Base-by-base conservation (phyloP, 1,140 invertebrate genomes). In the Zophobas atratus region DNA sequence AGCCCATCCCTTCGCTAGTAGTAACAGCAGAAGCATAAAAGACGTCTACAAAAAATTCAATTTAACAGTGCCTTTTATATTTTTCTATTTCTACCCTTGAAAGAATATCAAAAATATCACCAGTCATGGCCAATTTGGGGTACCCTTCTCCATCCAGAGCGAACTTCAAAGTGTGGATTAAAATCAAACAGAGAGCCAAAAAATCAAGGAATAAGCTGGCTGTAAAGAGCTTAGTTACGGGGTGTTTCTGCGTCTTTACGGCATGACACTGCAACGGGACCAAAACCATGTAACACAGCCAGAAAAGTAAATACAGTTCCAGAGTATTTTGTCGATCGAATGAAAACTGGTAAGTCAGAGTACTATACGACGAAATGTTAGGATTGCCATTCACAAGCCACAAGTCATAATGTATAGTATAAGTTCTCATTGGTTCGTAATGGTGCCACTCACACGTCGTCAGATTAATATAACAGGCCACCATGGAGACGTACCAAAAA, bases 331-430 rank as follows among this genome's bases (percentile, higher is more conserved):
- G 96, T 85, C 93, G 91, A 86, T 99, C 97, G 88, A 98, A 99
- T 1, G 97, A 98, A 86, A 98, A 99, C 86, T 99, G 97, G 88
- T 97, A 97, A 77, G 96, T 93, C 82, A 99, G 91, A 75, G 94
- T 94, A 87, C 96, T 97, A 78, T 93, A 93, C 34, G 92, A 90
- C 73, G 93, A 95, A 77, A 90, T 89, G 83, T 96, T 95, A 0
- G 98, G 97, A 88, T 97, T 95, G 51, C 97, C 97, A 90, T 99
- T 99, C 0, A 99, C 97, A 35, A 99, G 88, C 94, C 96, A 98
- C 77, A 99, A 94, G 86, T 99, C 95, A 87, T 99, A 99, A 48
- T 96, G 88, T 8, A 98, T 87, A 75, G 88, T 88, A 43, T 87
- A 85, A 0, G 82, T 6, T 57, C 56, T 34, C 75, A 71, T n/a